A percentile compares a stretch with the other conserved stretches of the same genome.
Evolutionary conservation across 2,113 vertebrate species (phyloP).

Genomic region (Eublepharis macularius): DNA sequence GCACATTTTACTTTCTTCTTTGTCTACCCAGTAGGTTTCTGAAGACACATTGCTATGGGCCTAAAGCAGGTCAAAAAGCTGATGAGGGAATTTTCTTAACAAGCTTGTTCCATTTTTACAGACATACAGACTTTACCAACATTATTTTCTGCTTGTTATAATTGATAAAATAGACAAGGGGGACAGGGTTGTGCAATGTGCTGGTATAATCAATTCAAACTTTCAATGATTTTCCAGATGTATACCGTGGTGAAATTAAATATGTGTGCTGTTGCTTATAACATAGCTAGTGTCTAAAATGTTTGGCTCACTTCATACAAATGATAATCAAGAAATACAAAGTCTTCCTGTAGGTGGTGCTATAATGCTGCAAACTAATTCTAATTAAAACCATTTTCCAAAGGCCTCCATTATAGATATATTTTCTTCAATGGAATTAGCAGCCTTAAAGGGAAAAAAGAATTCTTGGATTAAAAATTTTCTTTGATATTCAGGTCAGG

Average conservation of each 20-base stretch:
- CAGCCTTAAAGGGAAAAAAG: constrained; percentile 29
- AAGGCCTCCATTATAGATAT: constrained; percentile 52
- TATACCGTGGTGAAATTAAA: neutral
- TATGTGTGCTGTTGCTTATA: neutral
- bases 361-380: constrained; percentile 67
- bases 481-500: constrained; percentile 34
- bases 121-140: neutral
- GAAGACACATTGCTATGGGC: neutral
- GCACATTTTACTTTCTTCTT: neutral
- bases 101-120: neutral
- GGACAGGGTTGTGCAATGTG: too few species aligned
- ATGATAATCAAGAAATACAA: constrained; percentile 45
- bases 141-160: neutral
- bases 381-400: constrained; percentile 35
- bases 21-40: neutral
- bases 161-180: neutral
- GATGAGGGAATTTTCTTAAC: too few species aligned
- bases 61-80: neutral
- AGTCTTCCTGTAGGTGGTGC: constrained; percentile 79
- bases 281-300: neutral
- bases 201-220: neutral
- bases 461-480: neutral
- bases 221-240: neutral
- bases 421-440: constrained; percentile 18
- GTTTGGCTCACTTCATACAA: neutral